A percentile compares a stretch with the other conserved stretches of the same genome.
These are phyloP conservation scores for Asbolus verrucosus DNA, from an alignment of 1,140 invertebrate genomes.

Conservation along the genomic window DNA sequence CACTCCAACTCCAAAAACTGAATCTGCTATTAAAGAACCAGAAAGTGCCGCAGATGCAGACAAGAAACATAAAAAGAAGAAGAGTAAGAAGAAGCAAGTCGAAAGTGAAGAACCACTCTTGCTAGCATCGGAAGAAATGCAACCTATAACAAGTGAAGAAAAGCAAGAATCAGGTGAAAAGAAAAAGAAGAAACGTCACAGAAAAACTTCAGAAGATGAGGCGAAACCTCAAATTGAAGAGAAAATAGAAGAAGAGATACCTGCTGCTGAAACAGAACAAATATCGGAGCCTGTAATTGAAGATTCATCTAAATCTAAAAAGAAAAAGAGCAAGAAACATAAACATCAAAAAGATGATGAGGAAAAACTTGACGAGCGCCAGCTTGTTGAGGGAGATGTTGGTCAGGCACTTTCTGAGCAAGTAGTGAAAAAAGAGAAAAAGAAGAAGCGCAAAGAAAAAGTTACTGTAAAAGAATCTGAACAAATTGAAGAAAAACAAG, in stretches of 20 bases:
- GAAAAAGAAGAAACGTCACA: too few relatives aligned
- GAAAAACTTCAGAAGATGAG: too few relatives aligned
- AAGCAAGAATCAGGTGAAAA: slow-evolving; percentile 3
- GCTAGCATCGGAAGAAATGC: too few relatives aligned
- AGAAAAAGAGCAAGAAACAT: slow-evolving; percentile 32
- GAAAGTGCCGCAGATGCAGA: slow-evolving; percentile 8
- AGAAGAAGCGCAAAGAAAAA: slow-evolving; percentile 50
- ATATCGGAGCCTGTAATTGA: slow-evolving; percentile 28
- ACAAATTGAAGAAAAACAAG: not conserved
- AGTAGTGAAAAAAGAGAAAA: slow-evolving; percentile 35
- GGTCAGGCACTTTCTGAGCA: slow-evolving; percentile 11
- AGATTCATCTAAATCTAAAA: not conserved
- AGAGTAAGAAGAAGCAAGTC: slow-evolving; percentile 35
- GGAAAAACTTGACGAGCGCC: not conserved
- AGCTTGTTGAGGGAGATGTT: not conserved
- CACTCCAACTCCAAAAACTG: slow-evolving; percentile 64
- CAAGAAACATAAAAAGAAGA: slow-evolving; percentile 45
- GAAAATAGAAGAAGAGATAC: slow-evolving; percentile 60
- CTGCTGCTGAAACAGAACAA: slow-evolving; percentile 54
- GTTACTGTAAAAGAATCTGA: slow-evolving; percentile 3
- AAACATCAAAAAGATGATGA: slow-evolving; percentile 20
- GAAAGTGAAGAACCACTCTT: slow-evolving; percentile 19
- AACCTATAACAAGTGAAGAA: too few relatives aligned
- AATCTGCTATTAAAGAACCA: slow-evolving; percentile 65
- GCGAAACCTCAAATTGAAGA: slow-evolving; percentile 23